These are phyloP conservation scores for Stenopsyche tienmushanensis DNA, from an alignment of 1,140 invertebrate genomes.

Conservation along the genomic window DNA sequence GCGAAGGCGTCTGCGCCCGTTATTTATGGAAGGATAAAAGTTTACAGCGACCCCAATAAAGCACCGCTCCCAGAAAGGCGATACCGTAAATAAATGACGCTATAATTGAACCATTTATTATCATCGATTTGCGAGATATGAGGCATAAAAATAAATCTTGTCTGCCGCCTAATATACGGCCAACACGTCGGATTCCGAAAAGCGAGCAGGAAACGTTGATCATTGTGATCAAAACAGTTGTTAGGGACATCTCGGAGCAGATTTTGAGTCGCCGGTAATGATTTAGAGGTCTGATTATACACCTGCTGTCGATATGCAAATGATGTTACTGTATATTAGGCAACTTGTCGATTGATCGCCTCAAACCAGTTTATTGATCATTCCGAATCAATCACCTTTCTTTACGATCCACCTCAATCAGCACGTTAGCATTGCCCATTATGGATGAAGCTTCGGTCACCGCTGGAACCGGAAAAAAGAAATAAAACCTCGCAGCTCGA, in stretches of 20 bases:
- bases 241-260: too few species aligned
- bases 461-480: constrained; percentile 36
- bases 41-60: background rate
- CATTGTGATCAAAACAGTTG: too few species aligned
- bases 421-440: constrained; percentile 34
- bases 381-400: constrained; percentile 42
- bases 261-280: constrained; percentile 19
- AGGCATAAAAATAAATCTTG: too few species aligned
- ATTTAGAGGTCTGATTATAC: constrained; percentile 41
- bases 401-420: constrained; percentile 40
- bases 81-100: background rate
- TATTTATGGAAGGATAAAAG: background rate
- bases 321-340: constrained; percentile 42
- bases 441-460: too few species aligned
- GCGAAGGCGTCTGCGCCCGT: background rate
- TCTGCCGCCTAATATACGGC: background rate
- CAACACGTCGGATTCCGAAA: too few species aligned
- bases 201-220: background rate
- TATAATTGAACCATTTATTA: too few species aligned
- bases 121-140: too few species aligned
- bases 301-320: constrained; percentile 41
- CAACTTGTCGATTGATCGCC: constrained; percentile 41
- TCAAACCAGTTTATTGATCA: constrained; percentile 41
- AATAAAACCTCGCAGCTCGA: constrained; percentile 31
- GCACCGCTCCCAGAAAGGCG: background rate